Evolutionary conservation across 1,140 invertebrate species (phyloP).

Genomic region (Aphis craccivora): DNA sequence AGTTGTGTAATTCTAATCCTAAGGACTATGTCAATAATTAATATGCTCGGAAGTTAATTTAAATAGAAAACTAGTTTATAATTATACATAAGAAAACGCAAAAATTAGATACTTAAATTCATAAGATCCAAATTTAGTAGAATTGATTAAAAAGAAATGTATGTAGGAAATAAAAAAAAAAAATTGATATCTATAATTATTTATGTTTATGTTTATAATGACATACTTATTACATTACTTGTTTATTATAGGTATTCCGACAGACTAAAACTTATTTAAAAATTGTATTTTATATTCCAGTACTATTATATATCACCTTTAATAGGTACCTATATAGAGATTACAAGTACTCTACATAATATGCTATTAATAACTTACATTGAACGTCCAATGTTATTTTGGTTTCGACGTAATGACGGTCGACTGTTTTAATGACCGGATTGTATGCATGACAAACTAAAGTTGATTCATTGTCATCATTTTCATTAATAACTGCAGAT

Average conservation of each 20-base stretch:
- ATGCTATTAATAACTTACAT: constrained; percentile 14
- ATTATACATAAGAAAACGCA: too few species aligned
- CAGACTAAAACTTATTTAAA: not conserved
- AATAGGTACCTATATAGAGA: not conserved
- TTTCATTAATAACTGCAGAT: not conserved
- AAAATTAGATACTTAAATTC: too few species aligned
- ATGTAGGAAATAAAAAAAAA: not conserved
- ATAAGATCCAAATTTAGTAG: too few species aligned
- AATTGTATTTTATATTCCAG: not conserved
- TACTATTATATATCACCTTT: not conserved
- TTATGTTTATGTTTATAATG: not conserved
- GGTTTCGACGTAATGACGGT: constrained; percentile 27
- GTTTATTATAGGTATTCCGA: not conserved
- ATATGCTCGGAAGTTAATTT: not conserved
- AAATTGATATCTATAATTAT: not conserved
- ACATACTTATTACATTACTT: not conserved
- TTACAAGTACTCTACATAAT: not conserved
- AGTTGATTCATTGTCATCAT: not conserved
- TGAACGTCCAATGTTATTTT: constrained; percentile 32
- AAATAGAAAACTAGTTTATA: not conserved
- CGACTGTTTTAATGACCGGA: not conserved
- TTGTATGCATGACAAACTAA: constrained; percentile 35
- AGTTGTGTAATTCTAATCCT: not conserved
- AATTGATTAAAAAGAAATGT: not conserved
- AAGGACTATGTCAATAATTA: not conserved